Conservation (phyloP, 2,888 invertebrate genomes). For the Patella ulyssiponensis region DNA sequence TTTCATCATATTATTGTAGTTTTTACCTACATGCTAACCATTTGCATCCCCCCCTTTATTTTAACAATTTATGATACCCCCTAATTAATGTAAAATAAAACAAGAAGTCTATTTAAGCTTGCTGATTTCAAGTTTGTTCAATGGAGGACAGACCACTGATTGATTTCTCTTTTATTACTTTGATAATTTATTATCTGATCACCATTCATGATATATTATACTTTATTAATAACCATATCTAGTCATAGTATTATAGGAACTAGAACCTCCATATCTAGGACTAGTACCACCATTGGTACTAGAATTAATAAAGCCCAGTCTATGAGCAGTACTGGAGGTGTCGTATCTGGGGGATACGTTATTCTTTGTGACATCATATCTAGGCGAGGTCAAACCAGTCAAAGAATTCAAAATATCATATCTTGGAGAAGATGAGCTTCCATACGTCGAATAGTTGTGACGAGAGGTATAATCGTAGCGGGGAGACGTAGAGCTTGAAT, state of each 20-base stretch:
- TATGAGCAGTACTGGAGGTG: background rate
- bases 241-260: slow-evolving; percentile 2
- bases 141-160: too few relatives aligned
- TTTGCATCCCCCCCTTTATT: too few relatives aligned
- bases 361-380: background rate
- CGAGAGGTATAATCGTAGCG: slow-evolving; percentile 6
- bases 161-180: too few relatives aligned
- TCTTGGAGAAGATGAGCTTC: background rate
- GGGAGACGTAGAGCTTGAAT: background rate
- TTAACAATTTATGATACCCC: too few relatives aligned
- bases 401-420: background rate
- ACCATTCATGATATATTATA: too few relatives aligned
- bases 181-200: too few relatives aligned
- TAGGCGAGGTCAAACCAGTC: background rate
- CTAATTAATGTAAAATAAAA: too few relatives aligned
- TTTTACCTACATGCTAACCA: too few relatives aligned
- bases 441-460: background rate
- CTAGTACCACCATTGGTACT: background rate
- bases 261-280: slow-evolving; percentile 7
- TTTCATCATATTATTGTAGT: too few relatives aligned
- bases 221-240: background rate
- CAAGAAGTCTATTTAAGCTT: too few relatives aligned
- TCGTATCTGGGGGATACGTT: background rate
- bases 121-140: too few relatives aligned
- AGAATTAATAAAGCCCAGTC: background rate